Evolutionary conservation across 2,888 invertebrate species (phyloP), one percentile per base, ranked within the genome.

Genomic region (Clanis bilineata): DNA sequence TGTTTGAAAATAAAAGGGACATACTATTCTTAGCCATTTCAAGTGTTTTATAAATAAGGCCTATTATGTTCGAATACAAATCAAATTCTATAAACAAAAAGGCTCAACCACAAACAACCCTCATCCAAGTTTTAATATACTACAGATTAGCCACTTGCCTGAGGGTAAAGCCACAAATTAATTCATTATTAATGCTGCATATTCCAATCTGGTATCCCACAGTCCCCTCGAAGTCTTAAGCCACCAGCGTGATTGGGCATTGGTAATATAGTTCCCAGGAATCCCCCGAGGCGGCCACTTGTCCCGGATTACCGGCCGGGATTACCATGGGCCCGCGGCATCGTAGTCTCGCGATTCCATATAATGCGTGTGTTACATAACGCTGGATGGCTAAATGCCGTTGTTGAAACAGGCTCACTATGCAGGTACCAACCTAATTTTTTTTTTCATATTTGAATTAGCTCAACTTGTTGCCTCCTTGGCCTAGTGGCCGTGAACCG

Each of bases 211-310:
- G 68, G 61, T 64, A 39, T 64, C 63, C 57, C 65, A 56, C 44
- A 59, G 36, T 41, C 41, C 36, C 43, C 43, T 28, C 43, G 21
- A 51, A 32, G 51, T 57, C 51, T 54, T 76, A 76, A 80, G 74
- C 76, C 73, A 64, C 69, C 72, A 64, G 71, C 72, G 79, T 76
- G 83, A 75, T 76, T 78, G 62, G 66, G 73, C 71, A 69, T 74
- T 66, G 73, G 79, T 82, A 86, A 86, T 86, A 84, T 82, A 80
- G 85, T 88, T 88, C 88, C 85, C 88, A 82, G 79, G 74, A 71
- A 68, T 81, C 86, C 86, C 88, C 77, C 67, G 83, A 77, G 86
- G 85, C 83, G 83, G 68, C 79, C 85, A 88, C 90, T 90, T 88
- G 88, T 79, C 76, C 79, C 66, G 86, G 90, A 88, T 90, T 90